Conservation (phyloP, 2,888 invertebrate genomes). For the Polietes domitor region DNA sequence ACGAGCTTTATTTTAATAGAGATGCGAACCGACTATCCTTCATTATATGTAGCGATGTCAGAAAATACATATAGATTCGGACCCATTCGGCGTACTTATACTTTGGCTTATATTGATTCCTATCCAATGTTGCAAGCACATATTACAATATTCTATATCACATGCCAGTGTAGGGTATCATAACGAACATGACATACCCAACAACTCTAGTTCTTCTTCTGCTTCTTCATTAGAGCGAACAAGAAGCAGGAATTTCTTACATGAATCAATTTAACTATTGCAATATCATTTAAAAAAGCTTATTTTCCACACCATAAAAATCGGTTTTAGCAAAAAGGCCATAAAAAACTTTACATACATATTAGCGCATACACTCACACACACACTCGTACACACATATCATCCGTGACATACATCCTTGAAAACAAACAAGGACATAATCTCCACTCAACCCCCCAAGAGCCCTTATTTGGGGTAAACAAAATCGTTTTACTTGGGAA, state of each 20-base stretch:
- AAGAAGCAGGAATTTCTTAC: background rate
- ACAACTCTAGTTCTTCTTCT: no score
- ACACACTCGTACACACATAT: background rate
- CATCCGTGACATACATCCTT: conserved; percentile 47
- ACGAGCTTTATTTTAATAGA: no score
- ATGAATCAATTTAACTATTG: conserved; percentile 48
- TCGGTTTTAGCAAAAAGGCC: conserved; percentile 45
- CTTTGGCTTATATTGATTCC: no score
- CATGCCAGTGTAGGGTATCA: no score
- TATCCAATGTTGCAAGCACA: no score
- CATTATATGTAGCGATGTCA: no score
- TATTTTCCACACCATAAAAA: conserved; percentile 77
- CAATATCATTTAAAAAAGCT: conserved; percentile 68
- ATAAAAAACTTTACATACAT: conserved; percentile 5
- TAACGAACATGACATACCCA: no score
- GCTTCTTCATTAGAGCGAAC: conserved; percentile 4
- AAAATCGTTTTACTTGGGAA: background rate
- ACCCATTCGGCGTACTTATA: no score
- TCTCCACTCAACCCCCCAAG: conserved; percentile 3
- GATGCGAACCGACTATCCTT: no score
- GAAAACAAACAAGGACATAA: conserved; percentile 68
- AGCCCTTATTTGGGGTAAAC: background rate
- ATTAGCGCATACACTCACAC: background rate
- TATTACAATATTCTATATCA: no score
- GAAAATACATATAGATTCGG: no score